A percentile compares a stretch with the other conserved stretches of the same genome.
phyloP scores from a whole-genome alignment of 2,113 vertebrate genomes.

The Romanogobio albipinnatus region DNA sequence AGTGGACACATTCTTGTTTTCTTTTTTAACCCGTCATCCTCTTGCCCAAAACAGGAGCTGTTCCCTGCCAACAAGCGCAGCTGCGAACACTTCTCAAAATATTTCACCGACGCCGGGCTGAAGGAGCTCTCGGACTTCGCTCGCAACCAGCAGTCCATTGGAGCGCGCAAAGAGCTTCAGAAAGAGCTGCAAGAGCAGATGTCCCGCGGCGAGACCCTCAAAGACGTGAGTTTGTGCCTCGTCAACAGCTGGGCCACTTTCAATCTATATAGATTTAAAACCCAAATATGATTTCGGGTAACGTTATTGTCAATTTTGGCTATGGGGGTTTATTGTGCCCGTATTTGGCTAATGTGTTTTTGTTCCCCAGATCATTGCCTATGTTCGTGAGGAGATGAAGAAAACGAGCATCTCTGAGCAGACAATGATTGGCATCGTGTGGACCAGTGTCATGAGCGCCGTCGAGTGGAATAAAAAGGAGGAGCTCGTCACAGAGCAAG shows the following conservation, averaged over 20 bases:
- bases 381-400: constrained; percentile 97
- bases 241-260: neutral
- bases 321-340: neutral
- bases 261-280: too few relatives aligned
- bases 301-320: neutral
- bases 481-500: constrained; percentile 98
- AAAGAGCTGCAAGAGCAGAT: constrained; percentile 98
- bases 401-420: constrained; percentile 94
- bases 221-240: constrained; percentile 81
- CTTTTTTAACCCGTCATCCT: neutral
- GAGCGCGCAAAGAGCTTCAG: constrained; percentile 95
- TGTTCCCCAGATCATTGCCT: constrained; percentile 85
- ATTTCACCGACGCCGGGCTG: constrained; percentile 96
- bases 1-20: too few relatives aligned
- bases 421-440: constrained; percentile 90
- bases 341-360: neutral
- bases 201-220: constrained; percentile 90
- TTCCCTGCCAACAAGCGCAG: constrained; percentile 99
- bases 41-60: constrained; percentile 82
- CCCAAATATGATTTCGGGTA: too few relatives aligned
- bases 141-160: constrained; percentile 95
- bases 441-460: constrained; percentile 95
- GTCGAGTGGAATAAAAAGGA: constrained; percentile 99
- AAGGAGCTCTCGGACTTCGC: constrained; percentile 97
- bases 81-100: constrained; percentile 97